phyloP scores from a whole-genome alignment of 2,888 invertebrate species.

The Hecatera dysodea region DNA sequence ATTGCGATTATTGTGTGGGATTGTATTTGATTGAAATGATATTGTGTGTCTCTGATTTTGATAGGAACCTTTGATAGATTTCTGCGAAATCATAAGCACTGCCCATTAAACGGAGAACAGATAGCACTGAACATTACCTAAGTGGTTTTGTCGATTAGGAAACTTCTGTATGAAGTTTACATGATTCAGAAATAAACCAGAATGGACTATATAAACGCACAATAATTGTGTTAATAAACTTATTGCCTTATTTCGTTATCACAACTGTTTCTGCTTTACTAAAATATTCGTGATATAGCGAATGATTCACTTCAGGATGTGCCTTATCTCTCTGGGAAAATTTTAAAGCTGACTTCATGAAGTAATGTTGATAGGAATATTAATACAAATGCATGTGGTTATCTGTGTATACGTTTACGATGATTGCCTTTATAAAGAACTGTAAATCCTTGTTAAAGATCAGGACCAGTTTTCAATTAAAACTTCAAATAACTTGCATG shows the following conservation, averaged over 20 bases:
- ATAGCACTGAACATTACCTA: neutral
- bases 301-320: slow-evolving; percentile 71
- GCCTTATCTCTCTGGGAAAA: slow-evolving; percentile 68
- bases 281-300: slow-evolving; percentile 53
- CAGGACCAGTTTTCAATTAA: too few relatives aligned
- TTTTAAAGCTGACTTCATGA: slow-evolving; percentile 22
- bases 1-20: neutral
- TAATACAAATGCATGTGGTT: slow-evolving; percentile 1
- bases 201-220: neutral
- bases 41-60: neutral
- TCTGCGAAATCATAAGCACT: neutral
- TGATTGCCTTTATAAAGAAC: neutral
- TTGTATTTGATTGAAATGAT: neutral
- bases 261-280: slow-evolving; percentile 37
- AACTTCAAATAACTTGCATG: too few relatives aligned
- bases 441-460: neutral
- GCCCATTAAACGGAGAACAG: neutral
- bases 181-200: slow-evolving; percentile 5
- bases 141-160: neutral
- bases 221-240: slow-evolving; percentile 15
- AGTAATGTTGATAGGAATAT: slow-evolving; percentile 6
- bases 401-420: neutral
- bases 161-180: neutral
- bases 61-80: neutral
- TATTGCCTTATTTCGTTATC: slow-evolving; percentile 38